Percentiles rank a stretch among this genome's conserved stretches.
Evolutionary conservation across 2,113 vertebrate species (phyloP).

Genomic region (Ammodytes dubius): DNA sequence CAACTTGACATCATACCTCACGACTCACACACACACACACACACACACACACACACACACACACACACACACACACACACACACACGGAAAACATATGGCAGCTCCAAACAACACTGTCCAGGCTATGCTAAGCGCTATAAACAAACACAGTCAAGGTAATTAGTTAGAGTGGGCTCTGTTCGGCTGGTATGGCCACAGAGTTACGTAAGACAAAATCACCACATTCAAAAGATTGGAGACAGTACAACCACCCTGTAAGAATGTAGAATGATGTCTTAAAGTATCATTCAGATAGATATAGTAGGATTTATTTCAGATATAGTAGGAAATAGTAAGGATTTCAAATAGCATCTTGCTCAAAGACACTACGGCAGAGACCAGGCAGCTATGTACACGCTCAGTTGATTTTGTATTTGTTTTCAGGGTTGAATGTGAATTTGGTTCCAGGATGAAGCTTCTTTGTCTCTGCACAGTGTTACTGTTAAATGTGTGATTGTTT

Average conservation of each 20-base stretch:
- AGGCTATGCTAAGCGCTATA: constrained; percentile 8
- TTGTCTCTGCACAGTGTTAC: not conserved
- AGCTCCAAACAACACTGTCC: not conserved
- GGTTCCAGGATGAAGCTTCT: not conserved
- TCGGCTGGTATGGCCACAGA: not conserved
- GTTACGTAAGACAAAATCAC: not conserved
- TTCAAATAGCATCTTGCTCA: not conserved
- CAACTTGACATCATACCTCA: constrained; percentile 21
- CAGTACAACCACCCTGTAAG: no score
- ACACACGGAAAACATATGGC: constrained; percentile 60
- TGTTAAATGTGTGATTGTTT: not conserved
- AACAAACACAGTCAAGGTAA: constrained; percentile 33
- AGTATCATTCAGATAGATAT: not conserved
- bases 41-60: not conserved
- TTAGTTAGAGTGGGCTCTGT: not conserved
- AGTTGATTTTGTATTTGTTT: not conserved
- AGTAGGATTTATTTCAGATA: not conserved
- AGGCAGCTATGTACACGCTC: not conserved
- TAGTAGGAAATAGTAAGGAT: not conserved
- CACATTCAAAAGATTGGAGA: not conserved
- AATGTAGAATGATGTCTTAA: not conserved
- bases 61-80: not conserved
- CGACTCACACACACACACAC: no score
- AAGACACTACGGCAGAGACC: not conserved
- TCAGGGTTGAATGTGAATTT: not conserved